Percentiles rank a stretch among this genome's conserved stretches.
phyloP scores from a whole-genome alignment of 2,797 vertebrate genomes.

The Peromyscus melanophrys region DNA sequence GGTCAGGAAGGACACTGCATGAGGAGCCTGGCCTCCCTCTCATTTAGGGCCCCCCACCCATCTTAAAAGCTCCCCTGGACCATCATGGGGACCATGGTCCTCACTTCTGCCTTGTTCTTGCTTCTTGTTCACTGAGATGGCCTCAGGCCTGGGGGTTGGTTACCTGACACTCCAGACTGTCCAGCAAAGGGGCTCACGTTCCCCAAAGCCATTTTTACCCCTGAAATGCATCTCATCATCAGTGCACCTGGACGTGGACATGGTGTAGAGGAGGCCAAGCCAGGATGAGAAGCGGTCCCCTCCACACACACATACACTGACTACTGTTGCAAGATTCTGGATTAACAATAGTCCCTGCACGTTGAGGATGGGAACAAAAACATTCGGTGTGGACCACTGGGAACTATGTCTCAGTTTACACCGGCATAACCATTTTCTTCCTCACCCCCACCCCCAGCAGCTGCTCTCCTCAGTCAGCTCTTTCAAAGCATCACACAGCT shows the following conservation, averaged over 20 bases:
- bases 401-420: neutral
- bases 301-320: neutral
- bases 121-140: neutral
- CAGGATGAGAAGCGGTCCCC: neutral
- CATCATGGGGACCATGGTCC: neutral
- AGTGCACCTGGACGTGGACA: neutral
- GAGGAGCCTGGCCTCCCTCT: neutral
- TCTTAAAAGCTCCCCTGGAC: neutral
- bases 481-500: neutral
- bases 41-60: fast-evolving
- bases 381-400: neutral
- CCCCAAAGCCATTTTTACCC: neutral
- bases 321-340: neutral
- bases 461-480: neutral
- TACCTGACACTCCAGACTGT: neutral
- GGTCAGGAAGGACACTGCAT: too few relatives aligned
- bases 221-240: too few relatives aligned
- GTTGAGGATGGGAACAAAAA: neutral
- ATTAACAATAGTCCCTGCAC: neutral
- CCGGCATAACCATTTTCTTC: neutral
- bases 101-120: neutral
- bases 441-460: neutral
- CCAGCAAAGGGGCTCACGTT: neutral
- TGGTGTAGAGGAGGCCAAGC: neutral
- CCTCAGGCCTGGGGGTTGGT: neutral